A percentile compares a stretch with the other conserved stretches of the same genome.
Conservation (phyloP, 2,113 vertebrate species). For the Salvelinus alpinus region DNA sequence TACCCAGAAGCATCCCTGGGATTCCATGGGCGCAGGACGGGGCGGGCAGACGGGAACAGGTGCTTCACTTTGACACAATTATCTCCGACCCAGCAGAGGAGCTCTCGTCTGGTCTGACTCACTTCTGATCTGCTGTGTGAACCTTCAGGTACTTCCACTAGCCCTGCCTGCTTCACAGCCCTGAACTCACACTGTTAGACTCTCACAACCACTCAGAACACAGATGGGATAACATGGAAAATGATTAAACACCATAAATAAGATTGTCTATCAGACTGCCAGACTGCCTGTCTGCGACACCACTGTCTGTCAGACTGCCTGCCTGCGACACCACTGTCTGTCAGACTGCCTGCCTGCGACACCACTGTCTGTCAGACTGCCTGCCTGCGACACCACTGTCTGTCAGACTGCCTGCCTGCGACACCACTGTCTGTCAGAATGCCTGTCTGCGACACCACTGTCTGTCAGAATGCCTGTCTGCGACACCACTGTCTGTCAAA, state of each 20-base stretch:
- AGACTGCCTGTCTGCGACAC: neutral
- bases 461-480: too few species aligned
- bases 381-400: too few species aligned
- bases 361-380: constrained; percentile 2
- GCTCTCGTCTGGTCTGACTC: constrained; percentile 48
- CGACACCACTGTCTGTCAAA: too few species aligned
- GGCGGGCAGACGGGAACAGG: constrained; percentile 48
- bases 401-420: too few species aligned
- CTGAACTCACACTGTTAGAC: constrained; percentile 28
- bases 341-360: too few species aligned
- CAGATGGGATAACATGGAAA: constrained; percentile 15
- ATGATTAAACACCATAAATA: neutral
- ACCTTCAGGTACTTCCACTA: constrained; percentile 52
- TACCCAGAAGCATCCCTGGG: constrained; percentile 61
- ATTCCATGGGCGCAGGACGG: constrained; percentile 58
- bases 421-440: too few species aligned
- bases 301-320: too few species aligned
- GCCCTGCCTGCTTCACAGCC: constrained; percentile 28
- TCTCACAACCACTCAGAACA: too few species aligned
- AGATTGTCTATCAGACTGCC: neutral
- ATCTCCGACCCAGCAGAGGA: neutral
- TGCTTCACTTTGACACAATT: constrained; percentile 59
- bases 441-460: too few species aligned
- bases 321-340: too few species aligned
- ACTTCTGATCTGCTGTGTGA: constrained; percentile 65